Base-by-base conservation (phyloP, 2,797 vertebrate genomes). In the Anguilla obscura region DNA sequence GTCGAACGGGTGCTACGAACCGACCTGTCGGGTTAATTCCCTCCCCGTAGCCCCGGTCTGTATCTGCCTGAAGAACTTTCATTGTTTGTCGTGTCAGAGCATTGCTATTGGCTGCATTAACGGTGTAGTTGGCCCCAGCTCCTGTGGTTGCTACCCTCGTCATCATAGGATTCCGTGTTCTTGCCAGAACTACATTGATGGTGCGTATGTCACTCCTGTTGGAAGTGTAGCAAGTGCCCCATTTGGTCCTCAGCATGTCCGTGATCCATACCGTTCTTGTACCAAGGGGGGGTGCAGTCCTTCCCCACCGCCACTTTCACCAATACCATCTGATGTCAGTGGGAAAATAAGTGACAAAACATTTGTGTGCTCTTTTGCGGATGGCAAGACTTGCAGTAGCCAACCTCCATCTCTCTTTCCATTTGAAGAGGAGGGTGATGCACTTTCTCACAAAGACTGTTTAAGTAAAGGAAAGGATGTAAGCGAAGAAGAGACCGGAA, bases 261-360 rank as follows among this genome's bases (percentile, higher is more conserved):
- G 92, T 91, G 93, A 95, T 80, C 87, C 93, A 56, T 93, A 94
- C 86, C 95, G 93, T 90, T 91, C 91, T 86, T 82, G 93, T 86
- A 96, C 93, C 89, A 95, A 95, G 91, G 96, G 94, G 91, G 96
- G 94, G 85, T 94, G 92, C 87, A 97, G 97, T 91, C 97, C 97
- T 9, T 98, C 97, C 7, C 97, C 97, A 0, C 98, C 97, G 85
- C 96, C 97, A 0, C 95, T 98, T 0, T 99, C 97, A 85, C 97
- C 97, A 88, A 95, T 97, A 58, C 95, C 96, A 7, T 93, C 93
- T 90, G 96, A 97, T 91, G 93, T 94, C n/a, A 92, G 93, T 88
- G 96, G 95, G 90, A 95, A 94, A 90, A 89, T 88, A 0, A 92
- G 96, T 91, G 96, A 95, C 89, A 96, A 89, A 0, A 83, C 91